These are phyloP conservation scores for Gobionotothen gibberifrons DNA, from an alignment of 2,797 vertebrate species.

Conservation along the genomic window DNA sequence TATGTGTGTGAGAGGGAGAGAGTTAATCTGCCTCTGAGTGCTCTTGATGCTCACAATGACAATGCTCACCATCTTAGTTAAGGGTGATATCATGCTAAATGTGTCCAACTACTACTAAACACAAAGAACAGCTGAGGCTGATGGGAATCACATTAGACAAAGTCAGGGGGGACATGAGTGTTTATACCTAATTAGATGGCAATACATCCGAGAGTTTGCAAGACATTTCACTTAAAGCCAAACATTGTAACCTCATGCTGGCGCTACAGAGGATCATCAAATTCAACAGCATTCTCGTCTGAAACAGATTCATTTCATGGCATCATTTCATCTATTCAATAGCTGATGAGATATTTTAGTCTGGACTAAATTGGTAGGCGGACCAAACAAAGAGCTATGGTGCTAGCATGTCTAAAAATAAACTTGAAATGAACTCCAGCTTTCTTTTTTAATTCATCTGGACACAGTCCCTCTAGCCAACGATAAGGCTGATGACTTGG, in stretches of 20 bases:
- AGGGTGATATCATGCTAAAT: neutral
- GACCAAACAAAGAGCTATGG: neutral
- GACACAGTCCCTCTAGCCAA: conserved; percentile 5
- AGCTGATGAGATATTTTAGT: conserved; percentile 17
- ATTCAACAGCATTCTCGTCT: neutral
- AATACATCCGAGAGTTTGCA: neutral
- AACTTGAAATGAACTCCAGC: neutral
- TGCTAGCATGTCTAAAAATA: neutral
- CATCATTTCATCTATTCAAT: neutral
- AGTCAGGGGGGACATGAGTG: neutral
- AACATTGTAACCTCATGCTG: neutral
- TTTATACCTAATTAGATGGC: neutral
- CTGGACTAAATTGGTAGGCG: neutral
- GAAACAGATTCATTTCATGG: neutral
- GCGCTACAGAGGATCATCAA: neutral
- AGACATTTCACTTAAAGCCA: conserved; percentile 6
- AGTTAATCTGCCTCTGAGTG: neutral
- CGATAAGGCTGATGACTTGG: conserved; percentile 23
- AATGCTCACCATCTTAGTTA: neutral
- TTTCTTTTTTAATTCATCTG: conserved; percentile 24
- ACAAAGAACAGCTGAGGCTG: too few species aligned
- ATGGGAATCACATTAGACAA: too few species aligned
- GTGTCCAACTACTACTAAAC: neutral
- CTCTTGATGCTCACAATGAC: neutral
- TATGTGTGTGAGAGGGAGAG: neutral